A percentile compares a stretch with the other conserved stretches of the same genome.
phyloP scores from a whole-genome alignment of 2,113 vertebrate species.

The Stigmatopora argus region DNA sequence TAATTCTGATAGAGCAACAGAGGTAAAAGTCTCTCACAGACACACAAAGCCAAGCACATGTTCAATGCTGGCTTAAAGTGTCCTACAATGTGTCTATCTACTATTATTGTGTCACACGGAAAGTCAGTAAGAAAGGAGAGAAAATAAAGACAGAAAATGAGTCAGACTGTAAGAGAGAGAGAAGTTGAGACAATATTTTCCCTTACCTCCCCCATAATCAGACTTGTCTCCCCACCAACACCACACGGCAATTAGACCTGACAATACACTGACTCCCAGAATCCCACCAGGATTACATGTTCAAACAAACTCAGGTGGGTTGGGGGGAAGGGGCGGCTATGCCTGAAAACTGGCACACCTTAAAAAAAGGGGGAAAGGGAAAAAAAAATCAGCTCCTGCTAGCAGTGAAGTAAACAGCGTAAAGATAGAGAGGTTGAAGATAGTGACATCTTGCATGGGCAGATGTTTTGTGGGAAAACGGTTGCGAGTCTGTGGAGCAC shows the following conservation, averaged over 20 bases:
- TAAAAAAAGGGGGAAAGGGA: slow-evolving; percentile 29
- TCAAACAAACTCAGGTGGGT: slow-evolving; percentile 52
- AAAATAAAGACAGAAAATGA: slow-evolving; percentile 32
- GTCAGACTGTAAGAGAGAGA: slow-evolving; percentile 51
- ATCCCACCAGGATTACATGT: slow-evolving; percentile 55
- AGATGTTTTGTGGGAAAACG: slow-evolving; percentile 48
- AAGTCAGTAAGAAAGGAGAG: slow-evolving; percentile 23
- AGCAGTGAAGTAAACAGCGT: slow-evolving; percentile 23
- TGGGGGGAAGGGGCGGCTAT: slow-evolving; percentile 1
- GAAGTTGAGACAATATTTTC: slow-evolving; percentile 78
- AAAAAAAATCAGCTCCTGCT: slow-evolving; percentile 28
- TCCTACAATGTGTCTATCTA: slow-evolving; percentile 43
- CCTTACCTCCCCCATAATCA: slow-evolving; percentile 88
- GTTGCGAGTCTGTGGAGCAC: slow-evolving; percentile 27
- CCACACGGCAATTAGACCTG: slow-evolving; percentile 89
- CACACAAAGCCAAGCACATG: too few relatives aligned
- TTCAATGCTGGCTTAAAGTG: slow-evolving; percentile 39
- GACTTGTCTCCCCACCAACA: slow-evolving; percentile 85
- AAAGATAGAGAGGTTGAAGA: slow-evolving; percentile 16
- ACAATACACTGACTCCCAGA: slow-evolving; percentile 79
- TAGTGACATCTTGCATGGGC: slow-evolving; percentile 22
- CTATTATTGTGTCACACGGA: slow-evolving; percentile 50
- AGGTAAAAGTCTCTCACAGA: too few relatives aligned
- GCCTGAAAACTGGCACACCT: slow-evolving; percentile 39
- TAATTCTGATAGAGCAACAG: too few relatives aligned